Evolutionary conservation across 2,888 invertebrate genomes (phyloP), one percentile per base, ranked within the genome.

Genomic region (Hyalella azteca): DNA sequence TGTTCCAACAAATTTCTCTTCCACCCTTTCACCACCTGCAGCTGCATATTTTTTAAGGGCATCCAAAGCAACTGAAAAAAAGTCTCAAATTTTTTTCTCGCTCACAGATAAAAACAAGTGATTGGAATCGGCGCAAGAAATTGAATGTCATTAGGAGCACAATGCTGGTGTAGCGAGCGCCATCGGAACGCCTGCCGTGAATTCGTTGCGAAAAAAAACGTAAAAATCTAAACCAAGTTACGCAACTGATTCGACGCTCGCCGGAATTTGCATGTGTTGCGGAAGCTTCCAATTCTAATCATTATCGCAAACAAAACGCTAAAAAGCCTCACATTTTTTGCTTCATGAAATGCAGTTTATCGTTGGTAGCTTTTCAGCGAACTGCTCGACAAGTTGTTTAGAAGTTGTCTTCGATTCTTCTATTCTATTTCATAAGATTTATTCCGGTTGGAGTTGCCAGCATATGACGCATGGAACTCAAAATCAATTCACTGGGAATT

Each of bases 231-330:
- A 66, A 66, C 39, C 19, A 36, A 66, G 66, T 66, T 66, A 66
- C 66, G 66, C 66, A 66, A 66, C 22, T 66, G 66, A 15, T 66
- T 32, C 39, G 66, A 36, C 39, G 19, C 36, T 66, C 36, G 36
- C 32, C 3, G 66, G 66, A 32, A 66, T 66, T 66, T 66, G 66
- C 66, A 66, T 66, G 66, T 66, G 66, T 66, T 66, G 66, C 66
- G 66, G 66, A 66, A 66, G 66, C 66, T 36, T 66, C 32, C 32
- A 66, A 66, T 66, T 66, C 66, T 36, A 66, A 66, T 66, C 36
- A 66, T 66, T 66, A 36, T 66, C 66, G 36, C 66, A 66, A 66
- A 66, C 66, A 66, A 66, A 29, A 32, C 36, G 13, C 36, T 15
- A 19, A 19, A 15, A 36, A 66, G 36, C 19, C n/a, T 54, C 26